Conservation (phyloP, 1,140 invertebrate genomes). For the Stegodyphus mimosarum region DNA sequence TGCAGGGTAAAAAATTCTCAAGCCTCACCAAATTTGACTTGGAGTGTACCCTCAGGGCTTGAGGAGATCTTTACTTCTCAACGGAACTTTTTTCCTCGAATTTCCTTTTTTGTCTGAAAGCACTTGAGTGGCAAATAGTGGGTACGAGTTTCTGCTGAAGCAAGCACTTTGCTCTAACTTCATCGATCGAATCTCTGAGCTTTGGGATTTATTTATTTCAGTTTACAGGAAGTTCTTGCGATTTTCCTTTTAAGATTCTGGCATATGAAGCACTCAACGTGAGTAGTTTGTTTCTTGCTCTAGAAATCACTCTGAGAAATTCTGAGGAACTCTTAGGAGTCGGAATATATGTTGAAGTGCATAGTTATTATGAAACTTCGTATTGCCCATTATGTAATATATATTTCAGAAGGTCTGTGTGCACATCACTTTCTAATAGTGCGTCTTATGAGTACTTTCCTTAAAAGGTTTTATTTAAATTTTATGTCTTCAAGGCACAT, state of each 20-base stretch:
- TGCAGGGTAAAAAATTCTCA: too few species aligned
- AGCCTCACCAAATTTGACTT: too few species aligned
- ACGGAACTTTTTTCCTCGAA: not conserved
- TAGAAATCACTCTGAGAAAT: not conserved
- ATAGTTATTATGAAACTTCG: too few species aligned
- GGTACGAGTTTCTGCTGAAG: not conserved
- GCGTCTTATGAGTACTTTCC: too few species aligned
- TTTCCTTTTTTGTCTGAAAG: not conserved
- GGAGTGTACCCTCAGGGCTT: not conserved
- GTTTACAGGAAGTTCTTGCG: not conserved
- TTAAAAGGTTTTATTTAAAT: too few species aligned
- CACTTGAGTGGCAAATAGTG: not conserved
- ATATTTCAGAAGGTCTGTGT: too few species aligned
- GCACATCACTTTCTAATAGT: too few species aligned
- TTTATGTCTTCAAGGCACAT: too few species aligned
- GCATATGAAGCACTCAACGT: not conserved
- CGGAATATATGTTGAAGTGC: too few species aligned
- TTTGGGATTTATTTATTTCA: not conserved
- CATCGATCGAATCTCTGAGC: not conserved
- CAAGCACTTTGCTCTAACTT: not conserved
- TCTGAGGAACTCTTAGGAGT: not conserved
- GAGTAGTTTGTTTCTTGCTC: not conserved
- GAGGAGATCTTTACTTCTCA: not conserved
- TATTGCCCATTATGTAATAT: too few species aligned
- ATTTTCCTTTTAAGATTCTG: not conserved